Evolutionary conservation across 2,888 invertebrate species (phyloP).

Genomic region (Aquatica leii): DNA sequence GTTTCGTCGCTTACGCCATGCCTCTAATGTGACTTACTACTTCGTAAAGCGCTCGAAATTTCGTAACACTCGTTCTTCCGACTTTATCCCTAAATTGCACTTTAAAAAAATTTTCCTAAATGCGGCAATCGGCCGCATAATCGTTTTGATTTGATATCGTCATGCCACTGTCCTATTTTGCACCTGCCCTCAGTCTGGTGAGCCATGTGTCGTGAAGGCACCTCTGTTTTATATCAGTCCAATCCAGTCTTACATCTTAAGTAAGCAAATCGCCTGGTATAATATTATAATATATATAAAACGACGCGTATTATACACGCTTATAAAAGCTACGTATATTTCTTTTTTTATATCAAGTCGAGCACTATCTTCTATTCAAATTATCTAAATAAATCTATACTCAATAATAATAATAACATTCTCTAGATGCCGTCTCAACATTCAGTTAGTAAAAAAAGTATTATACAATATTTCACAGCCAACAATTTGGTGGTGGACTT

Average conservation of each 20-base stretch:
- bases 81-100: slow-evolving; percentile 30
- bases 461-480: slow-evolving; percentile 62
- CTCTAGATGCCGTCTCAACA: slow-evolving; percentile 59
- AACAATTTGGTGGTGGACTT: slow-evolving; percentile 57
- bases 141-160: slow-evolving; percentile 23
- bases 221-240: slow-evolving; percentile 59
- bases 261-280: slow-evolving; percentile 57
- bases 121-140: slow-evolving; percentile 18
- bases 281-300: slow-evolving; percentile 48
- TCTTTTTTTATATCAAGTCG: slow-evolving; percentile 47
- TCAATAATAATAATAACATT: slow-evolving; percentile 57
- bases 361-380: slow-evolving; percentile 48
- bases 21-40: slow-evolving; percentile 3
- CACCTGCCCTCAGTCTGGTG: slow-evolving; percentile 60
- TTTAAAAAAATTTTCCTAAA: slow-evolving; percentile 27
- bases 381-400: slow-evolving; percentile 56
- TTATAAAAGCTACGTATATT: slow-evolving; percentile 59
- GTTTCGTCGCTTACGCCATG: slow-evolving; percentile 27
- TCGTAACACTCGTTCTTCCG: slow-evolving; percentile 19
- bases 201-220: slow-evolving; percentile 59
- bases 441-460: slow-evolving; percentile 57
- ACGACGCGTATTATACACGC: slow-evolving; percentile 55
- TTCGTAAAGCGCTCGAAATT: slow-evolving; percentile 7
- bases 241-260: slow-evolving; percentile 61
- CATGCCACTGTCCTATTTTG: slow-evolving; percentile 44